Conservation (phyloP, 2,888 invertebrate species). For the Elmis aenea region DNA sequence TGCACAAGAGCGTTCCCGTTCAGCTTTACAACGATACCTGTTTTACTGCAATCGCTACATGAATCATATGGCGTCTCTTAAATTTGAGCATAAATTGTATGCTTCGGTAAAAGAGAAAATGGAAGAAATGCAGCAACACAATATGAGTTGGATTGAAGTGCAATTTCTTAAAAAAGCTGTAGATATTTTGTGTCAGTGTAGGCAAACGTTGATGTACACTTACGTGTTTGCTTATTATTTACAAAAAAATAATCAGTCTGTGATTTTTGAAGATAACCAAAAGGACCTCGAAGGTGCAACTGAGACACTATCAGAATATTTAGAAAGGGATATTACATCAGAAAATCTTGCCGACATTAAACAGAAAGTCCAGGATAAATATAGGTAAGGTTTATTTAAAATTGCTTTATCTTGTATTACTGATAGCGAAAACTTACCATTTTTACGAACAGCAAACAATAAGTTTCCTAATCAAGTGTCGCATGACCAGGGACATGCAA, state of each 20-base stretch:
- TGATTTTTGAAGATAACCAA: slow-evolving; percentile 99
- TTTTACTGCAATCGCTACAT: slow-evolving; percentile 99
- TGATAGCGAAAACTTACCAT: too few relatives aligned
- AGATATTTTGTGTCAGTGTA: slow-evolving; percentile 92
- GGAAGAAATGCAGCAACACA: slow-evolving; percentile 99
- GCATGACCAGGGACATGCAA: too few relatives aligned
- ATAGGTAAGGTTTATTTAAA: slow-evolving; percentile 66
- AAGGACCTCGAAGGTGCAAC: slow-evolving; percentile 96
- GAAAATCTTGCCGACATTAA: slow-evolving; percentile 97
- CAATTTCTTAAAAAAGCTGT: slow-evolving; percentile 98
- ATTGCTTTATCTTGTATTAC: too few relatives aligned
- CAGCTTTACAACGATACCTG: slow-evolving; percentile 92
- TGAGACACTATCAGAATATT: slow-evolving; percentile 93
- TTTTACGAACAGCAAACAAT: not conserved
- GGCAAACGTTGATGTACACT: slow-evolving; percentile 98
- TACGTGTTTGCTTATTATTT: slow-evolving; percentile 99
- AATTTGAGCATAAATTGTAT: slow-evolving; percentile 96
- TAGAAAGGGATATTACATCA: slow-evolving; percentile 95
- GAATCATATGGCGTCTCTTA: slow-evolving; percentile 98
- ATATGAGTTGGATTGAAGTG: slow-evolving; percentile 99
- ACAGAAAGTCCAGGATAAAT: slow-evolving; percentile 98
- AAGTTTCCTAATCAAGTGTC: not conserved
- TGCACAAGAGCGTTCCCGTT: slow-evolving; percentile 90
- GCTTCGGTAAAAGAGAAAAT: slow-evolving; percentile 95
- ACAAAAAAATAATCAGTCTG: slow-evolving; percentile 96